Evolutionary conservation across 2,797 vertebrate genomes (phyloP), one percentile per base, ranked within the genome.

Genomic region (Rhinella marina): DNA sequence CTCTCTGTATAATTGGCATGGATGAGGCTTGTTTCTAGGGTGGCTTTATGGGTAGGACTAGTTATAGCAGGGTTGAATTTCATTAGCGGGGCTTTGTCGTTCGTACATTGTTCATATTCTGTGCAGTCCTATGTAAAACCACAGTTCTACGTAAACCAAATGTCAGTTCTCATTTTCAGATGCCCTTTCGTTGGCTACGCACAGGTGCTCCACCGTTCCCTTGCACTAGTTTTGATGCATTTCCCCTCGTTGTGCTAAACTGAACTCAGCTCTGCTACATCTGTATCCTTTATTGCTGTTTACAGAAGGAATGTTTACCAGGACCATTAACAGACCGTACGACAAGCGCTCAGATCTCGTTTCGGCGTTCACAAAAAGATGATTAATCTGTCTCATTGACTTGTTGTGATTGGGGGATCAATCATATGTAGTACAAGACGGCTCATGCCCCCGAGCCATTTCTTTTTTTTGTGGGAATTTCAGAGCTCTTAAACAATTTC

Each of bases 351-450:
- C 64, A 23, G 25, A 83, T 70, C 32, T 66, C 6, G 54, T 56
- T 56, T 56, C 54, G 54, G 21, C 10, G 1, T 75, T 76, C 50
- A 76, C 54, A 56, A 17, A 48, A 62, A 52, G n/a, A 87, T 88
- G 87, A 84, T 88, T 82, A 88, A 88, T 88, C 23, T 48, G 75
- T 13, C 64, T 48, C 21, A 41, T 80, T 80, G 75, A 62, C 48
- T 84, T 52, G 70, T 72, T 70, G 29, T 84, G 81, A 84, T 77
- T 84, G 75, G 62, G 21, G 82, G 75, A 88, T 88, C 82, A 84
- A 88, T 88, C 87, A 72, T 61, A n/a, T 48, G 50, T 29, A 16
- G 75, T 68, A 62, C 66, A n/a, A 52, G 52, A 81, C 75, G 14
- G 52, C 70, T 81, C 32, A 9, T 54, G 66, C 87, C 82, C 87